Conservation (phyloP, 2,797 vertebrate genomes). For the Pangasius sanitwongsei region DNA sequence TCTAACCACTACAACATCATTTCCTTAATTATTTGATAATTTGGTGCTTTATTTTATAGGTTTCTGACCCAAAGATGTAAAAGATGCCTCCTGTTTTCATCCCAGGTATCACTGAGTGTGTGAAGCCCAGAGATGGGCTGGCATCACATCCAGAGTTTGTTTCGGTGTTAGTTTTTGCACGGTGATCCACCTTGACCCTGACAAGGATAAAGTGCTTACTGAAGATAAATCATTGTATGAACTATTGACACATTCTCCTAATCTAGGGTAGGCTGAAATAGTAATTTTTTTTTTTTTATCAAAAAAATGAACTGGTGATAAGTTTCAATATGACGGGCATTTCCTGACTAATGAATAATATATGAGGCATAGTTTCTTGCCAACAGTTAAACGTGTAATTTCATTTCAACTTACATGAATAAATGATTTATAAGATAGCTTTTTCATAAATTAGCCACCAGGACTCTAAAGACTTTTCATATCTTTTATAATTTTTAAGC, state of each 20-base stretch:
- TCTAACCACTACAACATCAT: background rate
- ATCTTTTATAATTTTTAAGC: constrained; percentile 8
- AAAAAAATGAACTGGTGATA: background rate
- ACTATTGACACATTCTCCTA: background rate
- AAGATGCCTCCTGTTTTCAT: background rate
- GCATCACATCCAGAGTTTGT: background rate
- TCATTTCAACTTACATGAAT: constrained; percentile 3
- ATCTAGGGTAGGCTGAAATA: background rate
- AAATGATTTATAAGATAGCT: constrained; percentile 9
- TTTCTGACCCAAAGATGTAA: background rate
- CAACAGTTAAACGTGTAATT: background rate
- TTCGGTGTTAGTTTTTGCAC: background rate
- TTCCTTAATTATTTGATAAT: background rate
- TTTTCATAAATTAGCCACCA: background rate
- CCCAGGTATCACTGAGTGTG: background rate
- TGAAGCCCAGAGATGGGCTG: background rate
- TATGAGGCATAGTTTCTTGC: background rate
- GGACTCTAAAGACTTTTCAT: background rate
- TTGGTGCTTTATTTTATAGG: background rate
- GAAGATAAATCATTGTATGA: background rate
- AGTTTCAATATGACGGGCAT: background rate
- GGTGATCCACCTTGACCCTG: background rate
- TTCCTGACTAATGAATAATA: background rate
- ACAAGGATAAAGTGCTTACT: background rate
- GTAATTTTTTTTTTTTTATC: background rate